Percentiles rank a stretch among this genome's conserved stretches.
These are phyloP conservation scores for Papilio aristodemus DNA, from an alignment of 1,140 invertebrate genomes.

Conservation along the genomic window DNA sequence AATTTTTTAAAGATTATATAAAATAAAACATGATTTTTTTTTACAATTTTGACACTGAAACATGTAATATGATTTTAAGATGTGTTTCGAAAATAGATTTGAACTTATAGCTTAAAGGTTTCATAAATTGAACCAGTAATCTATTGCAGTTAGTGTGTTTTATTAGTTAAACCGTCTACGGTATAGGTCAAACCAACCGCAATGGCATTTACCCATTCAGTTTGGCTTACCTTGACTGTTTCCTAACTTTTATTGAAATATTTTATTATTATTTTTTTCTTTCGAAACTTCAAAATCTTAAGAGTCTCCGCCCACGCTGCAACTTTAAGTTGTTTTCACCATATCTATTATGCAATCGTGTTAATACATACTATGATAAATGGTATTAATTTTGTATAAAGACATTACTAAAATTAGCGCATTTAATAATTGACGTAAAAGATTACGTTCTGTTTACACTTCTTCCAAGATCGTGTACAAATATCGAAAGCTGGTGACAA, in stretches of 20 bases:
- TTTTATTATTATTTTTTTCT: background rate
- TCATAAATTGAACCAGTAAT: background rate
- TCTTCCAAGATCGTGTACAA: too few relatives aligned
- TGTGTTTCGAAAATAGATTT: background rate
- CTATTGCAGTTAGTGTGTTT: background rate
- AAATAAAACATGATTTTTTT: too few relatives aligned
- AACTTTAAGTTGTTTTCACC: background rate
- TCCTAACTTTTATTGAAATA: conserved; percentile 10
- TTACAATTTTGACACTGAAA: too few relatives aligned
- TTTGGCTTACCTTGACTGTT: conserved; percentile 12
- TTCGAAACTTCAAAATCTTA: background rate
- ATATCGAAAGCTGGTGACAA: too few relatives aligned
- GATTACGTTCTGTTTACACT: too few relatives aligned
- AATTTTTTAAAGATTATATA: too few relatives aligned
- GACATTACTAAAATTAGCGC: background rate
- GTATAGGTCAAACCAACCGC: conserved; percentile 2
- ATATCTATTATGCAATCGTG: background rate
- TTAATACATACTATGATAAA: too few relatives aligned
- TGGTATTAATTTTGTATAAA: background rate
- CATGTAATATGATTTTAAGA: background rate
- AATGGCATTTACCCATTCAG: conserved; percentile 1
- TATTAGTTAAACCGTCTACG: background rate
- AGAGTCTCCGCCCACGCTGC: background rate
- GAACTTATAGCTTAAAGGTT: background rate
- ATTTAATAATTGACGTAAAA: background rate